Evolutionary conservation across 1,140 invertebrate genomes (phyloP).

Genomic region (Physella acuta): DNA sequence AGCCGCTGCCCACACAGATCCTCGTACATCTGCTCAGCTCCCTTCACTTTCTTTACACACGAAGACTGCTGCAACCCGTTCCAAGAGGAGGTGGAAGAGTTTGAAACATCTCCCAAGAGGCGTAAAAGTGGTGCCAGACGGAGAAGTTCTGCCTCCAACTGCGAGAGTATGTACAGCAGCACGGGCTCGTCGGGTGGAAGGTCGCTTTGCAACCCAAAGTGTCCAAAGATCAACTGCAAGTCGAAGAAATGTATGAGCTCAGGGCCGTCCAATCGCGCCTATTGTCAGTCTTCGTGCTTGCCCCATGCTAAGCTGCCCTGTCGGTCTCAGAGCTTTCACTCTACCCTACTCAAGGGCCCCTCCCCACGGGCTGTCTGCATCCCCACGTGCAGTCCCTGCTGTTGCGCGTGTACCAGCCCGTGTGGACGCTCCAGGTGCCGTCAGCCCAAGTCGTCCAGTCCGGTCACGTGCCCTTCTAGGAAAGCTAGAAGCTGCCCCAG

Average conservation of each 20-base stretch:
- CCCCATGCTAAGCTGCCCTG: not conserved
- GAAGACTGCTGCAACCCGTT: not conserved
- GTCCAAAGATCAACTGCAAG: not conserved
- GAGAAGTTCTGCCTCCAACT: no score
- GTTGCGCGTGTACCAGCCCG: not conserved
- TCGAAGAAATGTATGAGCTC: not conserved
- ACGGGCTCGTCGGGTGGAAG: no score
- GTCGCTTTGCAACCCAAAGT: no score
- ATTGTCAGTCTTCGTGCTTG: not conserved
- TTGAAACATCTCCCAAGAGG: not conserved
- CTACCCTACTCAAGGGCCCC: not conserved
- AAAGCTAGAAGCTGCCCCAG: not conserved
- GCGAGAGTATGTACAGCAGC: not conserved
- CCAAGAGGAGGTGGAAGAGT: not conserved
- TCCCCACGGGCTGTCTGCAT: not conserved
- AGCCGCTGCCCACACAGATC: not conserved
- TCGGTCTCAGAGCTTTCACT: slow-evolving; percentile 12
- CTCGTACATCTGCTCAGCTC: not conserved
- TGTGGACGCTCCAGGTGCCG: not conserved
- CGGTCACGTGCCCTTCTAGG: not conserved
- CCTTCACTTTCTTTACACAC: not conserved
- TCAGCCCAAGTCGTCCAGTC: not conserved
- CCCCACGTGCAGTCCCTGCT: not conserved
- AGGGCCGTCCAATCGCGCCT: not conserved
- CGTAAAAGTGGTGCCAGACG: no score